A percentile compares a stretch with the other conserved stretches of the same genome.
Evolutionary conservation across 92 coral and sea anemone genomes (phyloP).

Genomic region (Porites evermanni): DNA sequence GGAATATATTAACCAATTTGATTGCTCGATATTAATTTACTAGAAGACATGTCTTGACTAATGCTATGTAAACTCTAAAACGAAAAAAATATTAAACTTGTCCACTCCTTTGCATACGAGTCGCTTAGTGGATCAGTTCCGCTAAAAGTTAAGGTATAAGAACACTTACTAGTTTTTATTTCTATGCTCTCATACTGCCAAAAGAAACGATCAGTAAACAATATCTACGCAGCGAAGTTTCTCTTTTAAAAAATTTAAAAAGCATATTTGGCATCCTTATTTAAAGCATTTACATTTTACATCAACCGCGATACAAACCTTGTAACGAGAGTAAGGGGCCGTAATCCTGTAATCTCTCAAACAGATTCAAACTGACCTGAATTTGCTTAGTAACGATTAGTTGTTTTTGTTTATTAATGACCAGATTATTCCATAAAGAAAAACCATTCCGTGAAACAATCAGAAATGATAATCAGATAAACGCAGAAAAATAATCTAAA

Average conservation of each 20-base stretch:
- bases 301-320: too few relatives aligned
- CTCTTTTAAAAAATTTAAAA: too few relatives aligned
- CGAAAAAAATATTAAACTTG: not conserved
- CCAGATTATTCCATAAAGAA: too few relatives aligned
- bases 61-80: not conserved
- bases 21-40: not conserved
- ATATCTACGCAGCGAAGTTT: too few relatives aligned
- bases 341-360: not conserved
- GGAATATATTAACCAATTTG: slow-evolving; percentile 2
- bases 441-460: not conserved
- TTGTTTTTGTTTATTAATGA: not conserved
- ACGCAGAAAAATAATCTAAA: too few relatives aligned
- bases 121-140: not conserved
- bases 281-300: too few relatives aligned
- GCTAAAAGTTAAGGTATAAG: not conserved
- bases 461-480: not conserved
- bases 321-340: not conserved
- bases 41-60: not conserved
- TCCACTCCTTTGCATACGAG: not conserved
- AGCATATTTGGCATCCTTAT: too few relatives aligned
- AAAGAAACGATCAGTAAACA: not conserved
- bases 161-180: not conserved
- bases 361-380: not conserved
- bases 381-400: not conserved
- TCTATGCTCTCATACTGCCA: not conserved